Evolutionary conservation across 2,113 vertebrate species (phyloP), one percentile per base, ranked within the genome.

Genomic region (Cyprinodon variegatus): DNA sequence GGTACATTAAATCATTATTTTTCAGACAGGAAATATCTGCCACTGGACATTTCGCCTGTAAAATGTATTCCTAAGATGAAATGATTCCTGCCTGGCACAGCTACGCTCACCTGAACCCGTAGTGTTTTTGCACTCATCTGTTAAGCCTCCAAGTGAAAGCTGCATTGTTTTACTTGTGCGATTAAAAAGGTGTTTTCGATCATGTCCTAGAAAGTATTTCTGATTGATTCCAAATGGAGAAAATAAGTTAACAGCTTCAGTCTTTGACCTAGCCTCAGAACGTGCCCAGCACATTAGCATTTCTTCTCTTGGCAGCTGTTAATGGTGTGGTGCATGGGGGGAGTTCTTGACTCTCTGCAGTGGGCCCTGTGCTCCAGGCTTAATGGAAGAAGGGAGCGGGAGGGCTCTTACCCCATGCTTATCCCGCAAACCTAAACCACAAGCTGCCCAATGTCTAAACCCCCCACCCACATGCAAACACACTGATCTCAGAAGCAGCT

Each of bases 1-100:
- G 83, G 83, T 91, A 86, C 73, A 84, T 90, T 93, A 88, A 90
- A 92, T 92, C 86, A 90, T 93, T 84, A 90, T 89, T 90, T 92
- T 87, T 86, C 82, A 92, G 85, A 86, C 91, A 92, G 91, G 91
- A 93, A 93, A 90, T 93, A 88, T 90, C 88, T 91, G 83, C 84
- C 89, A 88, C 71, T 87, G 87, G 80, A 89, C 83, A 85, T 90
- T 90, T 89, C 86, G 89, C 86, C 86, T 82, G 88, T 86, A 85
- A 92, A 93, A 88, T 89, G 77, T 90, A 85, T 89, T 91, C 88
- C 79, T 89, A 81, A 90, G 89, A 91, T 90, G 88, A 90, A 90
- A 89, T 79, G 82, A 90, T 91, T 91, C 87, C 84, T 84, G 74
- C 80, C 77, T 90, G 82, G 78, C 88, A 83, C 45, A 64, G 79